A percentile compares a stretch with the other conserved stretches of the same genome.
phyloP scores from a whole-genome alignment of 2,888 invertebrate species.

The Bedellia somnulentella region DNA sequence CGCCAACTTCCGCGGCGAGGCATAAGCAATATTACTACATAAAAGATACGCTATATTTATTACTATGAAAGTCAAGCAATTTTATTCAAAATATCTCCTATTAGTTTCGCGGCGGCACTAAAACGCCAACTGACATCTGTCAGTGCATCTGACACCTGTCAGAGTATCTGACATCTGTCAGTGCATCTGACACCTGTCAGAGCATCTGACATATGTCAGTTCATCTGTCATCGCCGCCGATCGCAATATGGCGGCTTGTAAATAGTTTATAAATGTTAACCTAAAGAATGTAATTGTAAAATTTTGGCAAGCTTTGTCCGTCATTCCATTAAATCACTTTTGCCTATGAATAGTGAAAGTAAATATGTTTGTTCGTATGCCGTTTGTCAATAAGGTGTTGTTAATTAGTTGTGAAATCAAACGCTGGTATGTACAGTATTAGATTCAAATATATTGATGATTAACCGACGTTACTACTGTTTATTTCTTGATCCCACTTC shows the following conservation, averaged over 20 bases:
- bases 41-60: background rate
- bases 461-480: no score
- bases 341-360: no score
- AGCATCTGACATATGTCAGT: no score
- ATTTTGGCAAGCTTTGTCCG: background rate
- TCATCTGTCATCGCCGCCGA: background rate
- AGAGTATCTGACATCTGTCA: background rate
- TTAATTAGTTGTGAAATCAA: no score
- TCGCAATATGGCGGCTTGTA: background rate
- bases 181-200: background rate
- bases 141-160: background rate
- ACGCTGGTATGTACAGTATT: no score
- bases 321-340: no score
- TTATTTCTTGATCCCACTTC: no score
- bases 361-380: no score
- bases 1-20: conserved; percentile 76
- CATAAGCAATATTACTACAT: conserved; percentile 15
- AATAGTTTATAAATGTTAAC: background rate
- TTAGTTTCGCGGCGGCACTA: background rate
- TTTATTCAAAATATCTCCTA: background rate
- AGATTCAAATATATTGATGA: no score
- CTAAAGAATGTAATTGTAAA: background rate
- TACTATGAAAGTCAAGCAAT: no score
- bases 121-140: background rate
- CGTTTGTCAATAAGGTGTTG: no score